Evolutionary conservation across 2,888 invertebrate genomes (phyloP).

Genomic region (Trachelus troglodyta): DNA sequence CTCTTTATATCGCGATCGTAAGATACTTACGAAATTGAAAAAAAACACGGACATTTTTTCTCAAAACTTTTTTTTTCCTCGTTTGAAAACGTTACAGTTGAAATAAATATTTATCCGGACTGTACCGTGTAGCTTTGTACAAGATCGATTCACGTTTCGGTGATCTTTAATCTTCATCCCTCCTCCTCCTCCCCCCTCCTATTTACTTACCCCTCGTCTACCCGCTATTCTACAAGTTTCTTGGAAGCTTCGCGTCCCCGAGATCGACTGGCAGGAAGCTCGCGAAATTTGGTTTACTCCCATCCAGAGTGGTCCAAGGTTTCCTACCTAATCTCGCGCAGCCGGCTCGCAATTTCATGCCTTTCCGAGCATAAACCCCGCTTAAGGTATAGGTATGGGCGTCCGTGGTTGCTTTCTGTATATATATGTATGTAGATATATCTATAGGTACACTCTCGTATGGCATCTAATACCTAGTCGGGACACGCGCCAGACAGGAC

Average conservation of each 20-base stretch:
- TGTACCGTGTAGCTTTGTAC: too few species aligned
- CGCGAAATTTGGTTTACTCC: background rate
- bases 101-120: too few species aligned
- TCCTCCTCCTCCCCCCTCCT: too few species aligned
- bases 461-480: constrained; percentile 31
- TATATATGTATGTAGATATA: background rate
- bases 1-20: too few species aligned
- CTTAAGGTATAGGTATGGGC: constrained; percentile 2
- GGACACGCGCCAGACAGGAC: constrained; percentile 27
- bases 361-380: constrained; percentile 31
- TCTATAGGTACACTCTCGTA: background rate
- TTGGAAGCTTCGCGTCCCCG: constrained; percentile 2
- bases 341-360: constrained; percentile 44
- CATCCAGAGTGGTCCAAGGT: too few species aligned
- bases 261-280: background rate
- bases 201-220: too few species aligned
- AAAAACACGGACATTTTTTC: background rate
- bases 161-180: too few species aligned
- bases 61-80: background rate
- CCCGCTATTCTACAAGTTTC: background rate
- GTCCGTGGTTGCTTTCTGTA: background rate
- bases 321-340: constrained; percentile 9
- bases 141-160: too few species aligned
- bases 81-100: too few species aligned
- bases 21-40: too few species aligned